phyloP scores from a whole-genome alignment of 2,797 vertebrate genomes.

The Siniperca scherzeri region DNA sequence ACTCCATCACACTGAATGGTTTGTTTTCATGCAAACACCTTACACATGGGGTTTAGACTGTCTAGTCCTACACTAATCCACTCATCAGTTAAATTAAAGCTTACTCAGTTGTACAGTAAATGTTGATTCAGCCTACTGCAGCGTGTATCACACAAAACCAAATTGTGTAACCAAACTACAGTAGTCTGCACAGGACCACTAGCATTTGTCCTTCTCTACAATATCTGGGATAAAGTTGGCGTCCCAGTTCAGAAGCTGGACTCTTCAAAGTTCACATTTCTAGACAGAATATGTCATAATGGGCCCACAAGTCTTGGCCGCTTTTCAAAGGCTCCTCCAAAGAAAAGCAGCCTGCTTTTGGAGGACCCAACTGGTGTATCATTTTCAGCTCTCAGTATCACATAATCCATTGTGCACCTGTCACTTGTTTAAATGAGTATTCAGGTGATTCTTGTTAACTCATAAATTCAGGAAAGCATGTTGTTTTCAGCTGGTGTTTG shows the following conservation, averaged over 20 bases:
- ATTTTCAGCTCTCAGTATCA: constrained; percentile 17
- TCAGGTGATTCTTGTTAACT: constrained; percentile 15
- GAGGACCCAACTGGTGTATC: constrained; percentile 27
- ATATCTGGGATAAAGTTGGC: constrained; percentile 40
- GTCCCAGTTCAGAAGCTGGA: constrained; percentile 34
- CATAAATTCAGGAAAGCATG: neutral
- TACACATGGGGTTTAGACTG: constrained; percentile 55
- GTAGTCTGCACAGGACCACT: constrained; percentile 8
- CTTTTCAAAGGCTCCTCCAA: constrained; percentile 36
- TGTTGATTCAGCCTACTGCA: constrained; percentile 61
- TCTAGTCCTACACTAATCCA: constrained; percentile 75
- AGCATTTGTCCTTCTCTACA: constrained; percentile 24
- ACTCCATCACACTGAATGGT: constrained; percentile 29
- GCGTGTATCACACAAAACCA: constrained; percentile 45
- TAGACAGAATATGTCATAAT: constrained; percentile 56
- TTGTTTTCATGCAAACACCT: constrained; percentile 67
- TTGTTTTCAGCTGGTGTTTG: neutral
- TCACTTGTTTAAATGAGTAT: constrained; percentile 4
- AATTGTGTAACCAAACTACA: constrained; percentile 41
- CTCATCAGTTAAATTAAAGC: constrained; percentile 81
- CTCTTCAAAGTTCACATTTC: constrained; percentile 46
- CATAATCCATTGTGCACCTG: neutral
- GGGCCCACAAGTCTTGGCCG: constrained; percentile 7
- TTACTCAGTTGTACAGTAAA: constrained; percentile 64
- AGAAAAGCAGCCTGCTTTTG: constrained; percentile 7